These are phyloP conservation scores for Tetheella fluctuosa DNA, from an alignment of 2,888 invertebrate species.

Conservation along the genomic window DNA sequence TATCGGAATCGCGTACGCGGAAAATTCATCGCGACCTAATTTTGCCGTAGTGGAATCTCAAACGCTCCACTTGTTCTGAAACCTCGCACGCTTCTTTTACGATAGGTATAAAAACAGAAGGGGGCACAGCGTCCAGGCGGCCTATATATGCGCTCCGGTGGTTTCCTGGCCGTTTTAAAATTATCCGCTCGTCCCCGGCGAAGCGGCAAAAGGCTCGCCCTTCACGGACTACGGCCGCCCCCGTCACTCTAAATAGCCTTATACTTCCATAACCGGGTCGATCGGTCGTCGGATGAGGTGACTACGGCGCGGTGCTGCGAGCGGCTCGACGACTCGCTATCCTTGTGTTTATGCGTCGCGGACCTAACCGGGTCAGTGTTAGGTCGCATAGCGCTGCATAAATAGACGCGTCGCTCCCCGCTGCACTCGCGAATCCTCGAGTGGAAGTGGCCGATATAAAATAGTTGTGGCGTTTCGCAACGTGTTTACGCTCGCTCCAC, in stretches of 20 bases:
- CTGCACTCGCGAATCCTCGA: conserved; percentile 31
- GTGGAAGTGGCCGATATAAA: conserved; percentile 56
- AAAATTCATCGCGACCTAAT: conserved; percentile 68
- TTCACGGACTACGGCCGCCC: conserved; percentile 74
- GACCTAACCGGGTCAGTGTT: conserved; percentile 81
- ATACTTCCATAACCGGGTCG: conserved; percentile 54
- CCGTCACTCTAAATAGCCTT: conserved; percentile 58
- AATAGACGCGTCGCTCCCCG: conserved; percentile 65
- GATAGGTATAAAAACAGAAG: conserved; percentile 66
- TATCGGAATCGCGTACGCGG: conserved; percentile 46
- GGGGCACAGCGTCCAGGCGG: conserved; percentile 68
- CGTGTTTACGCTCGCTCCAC: conserved; percentile 62
- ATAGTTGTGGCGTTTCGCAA: conserved; percentile 62
- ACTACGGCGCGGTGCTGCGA: conserved; percentile 19
- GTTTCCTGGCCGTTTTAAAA: conserved; percentile 79
- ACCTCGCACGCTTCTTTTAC: conserved; percentile 65
- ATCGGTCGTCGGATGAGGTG: conserved; percentile 34
- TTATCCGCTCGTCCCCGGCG: conserved; percentile 72
- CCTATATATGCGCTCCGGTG: conserved; percentile 78
- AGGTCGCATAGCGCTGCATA: conserved; percentile 80
- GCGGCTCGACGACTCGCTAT: conserved; percentile 51
- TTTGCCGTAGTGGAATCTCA: conserved; percentile 57
- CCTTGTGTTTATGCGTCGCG: conserved; percentile 74
- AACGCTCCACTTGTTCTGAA: conserved; percentile 77
- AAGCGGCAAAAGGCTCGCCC: conserved; percentile 74